Conservation (phyloP, 2,113 vertebrate species). For the Oncorhynchus gorbuscha region DNA sequence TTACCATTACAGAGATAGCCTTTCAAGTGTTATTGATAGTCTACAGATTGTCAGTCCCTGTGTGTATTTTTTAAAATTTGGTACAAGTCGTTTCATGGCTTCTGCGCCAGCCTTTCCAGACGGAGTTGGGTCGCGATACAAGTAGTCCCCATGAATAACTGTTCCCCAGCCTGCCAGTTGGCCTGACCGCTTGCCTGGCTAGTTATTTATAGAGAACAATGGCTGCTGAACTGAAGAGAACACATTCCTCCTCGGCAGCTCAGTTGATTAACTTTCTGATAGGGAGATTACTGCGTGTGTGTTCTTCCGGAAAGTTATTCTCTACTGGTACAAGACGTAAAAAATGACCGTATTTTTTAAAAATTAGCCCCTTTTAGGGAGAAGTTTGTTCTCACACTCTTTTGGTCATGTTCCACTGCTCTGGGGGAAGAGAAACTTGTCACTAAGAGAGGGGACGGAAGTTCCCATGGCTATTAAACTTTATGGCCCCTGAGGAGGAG, state of each 20-base stretch:
- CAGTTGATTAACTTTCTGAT: conserved; percentile 41
- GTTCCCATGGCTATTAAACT: conserved; percentile 58
- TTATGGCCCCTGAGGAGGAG: conserved; percentile 41
- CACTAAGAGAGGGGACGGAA: conserved; percentile 30
- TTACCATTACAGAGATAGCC: neutral
- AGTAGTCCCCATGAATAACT: neutral
- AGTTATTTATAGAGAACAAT: conserved; percentile 60
- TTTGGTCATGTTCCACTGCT: conserved; percentile 42
- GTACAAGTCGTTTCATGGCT: neutral
- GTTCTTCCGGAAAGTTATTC: conserved; percentile 38
- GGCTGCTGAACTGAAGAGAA: conserved; percentile 20
- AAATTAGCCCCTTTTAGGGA: conserved; percentile 45
- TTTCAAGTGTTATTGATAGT: neutral
- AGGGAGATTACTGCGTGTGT: conserved; percentile 10
- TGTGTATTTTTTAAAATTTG: neutral
- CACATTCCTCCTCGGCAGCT: conserved; percentile 38
- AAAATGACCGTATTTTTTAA: conserved; percentile 20
- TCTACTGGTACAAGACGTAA: neutral
- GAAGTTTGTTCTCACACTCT: conserved; percentile 7
- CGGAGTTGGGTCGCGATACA: neutral
- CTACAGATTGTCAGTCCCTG: too few species aligned
- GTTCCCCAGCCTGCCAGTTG: conserved; percentile 1
- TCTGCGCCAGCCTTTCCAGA: neutral
- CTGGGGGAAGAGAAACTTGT: conserved; percentile 18
- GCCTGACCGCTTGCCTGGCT: conserved; percentile 28